Evolutionary conservation across 2,113 vertebrate genomes (phyloP).

Genomic region (Lonchura striata): DNA sequence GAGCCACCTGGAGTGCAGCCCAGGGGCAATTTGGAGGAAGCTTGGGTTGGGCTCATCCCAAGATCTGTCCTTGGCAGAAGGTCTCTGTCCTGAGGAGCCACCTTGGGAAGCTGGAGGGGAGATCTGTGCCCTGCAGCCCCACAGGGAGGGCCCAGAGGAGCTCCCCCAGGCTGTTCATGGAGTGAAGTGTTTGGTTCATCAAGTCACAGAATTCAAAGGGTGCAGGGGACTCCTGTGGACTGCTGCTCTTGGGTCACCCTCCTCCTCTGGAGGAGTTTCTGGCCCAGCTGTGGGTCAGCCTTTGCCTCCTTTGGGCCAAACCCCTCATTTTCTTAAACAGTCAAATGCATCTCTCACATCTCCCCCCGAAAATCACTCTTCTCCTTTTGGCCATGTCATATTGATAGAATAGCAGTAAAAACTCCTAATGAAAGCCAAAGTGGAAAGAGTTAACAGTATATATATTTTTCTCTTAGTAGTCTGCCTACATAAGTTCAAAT

Average conservation of each 20-base stretch:
- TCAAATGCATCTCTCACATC: background rate
- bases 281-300: background rate
- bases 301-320: background rate
- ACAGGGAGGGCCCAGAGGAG: background rate
- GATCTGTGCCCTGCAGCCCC: background rate
- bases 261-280: background rate
- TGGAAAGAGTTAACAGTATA: background rate
- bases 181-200: background rate
- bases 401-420: background rate
- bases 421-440: background rate
- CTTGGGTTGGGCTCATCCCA: too few species aligned
- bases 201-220: accelerated
- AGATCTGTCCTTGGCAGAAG: background rate
- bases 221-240: background rate
- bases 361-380: background rate
- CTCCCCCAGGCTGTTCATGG: background rate
- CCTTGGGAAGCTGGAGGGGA: background rate
- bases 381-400: background rate
- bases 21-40: too few species aligned
- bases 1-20: background rate
- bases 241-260: background rate
- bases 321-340: background rate
- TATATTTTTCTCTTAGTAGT: background rate
- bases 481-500: background rate
- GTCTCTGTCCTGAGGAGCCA: background rate